phyloP scores from a whole-genome alignment of 2,113 vertebrate species.

The Thunnus maccoyii region DNA sequence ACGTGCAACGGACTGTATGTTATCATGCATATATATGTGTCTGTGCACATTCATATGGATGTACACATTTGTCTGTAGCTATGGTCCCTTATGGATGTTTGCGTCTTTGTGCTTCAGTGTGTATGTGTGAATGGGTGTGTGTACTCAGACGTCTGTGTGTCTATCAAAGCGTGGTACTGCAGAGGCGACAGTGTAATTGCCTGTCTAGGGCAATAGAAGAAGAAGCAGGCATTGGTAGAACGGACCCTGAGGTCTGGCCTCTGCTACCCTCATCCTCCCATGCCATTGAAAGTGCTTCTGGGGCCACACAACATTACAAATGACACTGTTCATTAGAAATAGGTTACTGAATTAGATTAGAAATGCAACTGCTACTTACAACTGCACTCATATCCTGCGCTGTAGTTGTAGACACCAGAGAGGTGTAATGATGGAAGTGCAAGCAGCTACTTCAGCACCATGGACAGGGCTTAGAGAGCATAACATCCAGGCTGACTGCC shows the following conservation, averaged over 20 bases:
- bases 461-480: constrained; percentile 58
- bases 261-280: constrained; percentile 21
- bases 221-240: constrained; percentile 40
- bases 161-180: constrained; percentile 29
- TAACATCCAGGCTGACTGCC: constrained; percentile 16
- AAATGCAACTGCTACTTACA: too few species aligned
- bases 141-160: constrained; percentile 19
- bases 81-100: not conserved
- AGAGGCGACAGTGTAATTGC: constrained; percentile 70
- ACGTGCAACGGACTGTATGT: constrained; percentile 31
- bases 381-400: constrained; percentile 12
- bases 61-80: constrained; percentile 7
- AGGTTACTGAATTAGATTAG: not conserved
- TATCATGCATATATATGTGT: constrained; percentile 14
- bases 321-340: not conserved
- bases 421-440: constrained; percentile 49
- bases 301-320: not conserved
- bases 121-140: constrained; percentile 30
- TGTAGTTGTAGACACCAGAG: constrained; percentile 15
- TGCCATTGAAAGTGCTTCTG: not conserved
- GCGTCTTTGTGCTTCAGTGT: constrained; percentile 31
- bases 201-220: constrained; percentile 60
- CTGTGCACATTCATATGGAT: not conserved
- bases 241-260: constrained; percentile 53
- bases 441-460: constrained; percentile 70